Conservation (phyloP, 2,113 vertebrate species). For the Erythrolamprus reginae region DNA sequence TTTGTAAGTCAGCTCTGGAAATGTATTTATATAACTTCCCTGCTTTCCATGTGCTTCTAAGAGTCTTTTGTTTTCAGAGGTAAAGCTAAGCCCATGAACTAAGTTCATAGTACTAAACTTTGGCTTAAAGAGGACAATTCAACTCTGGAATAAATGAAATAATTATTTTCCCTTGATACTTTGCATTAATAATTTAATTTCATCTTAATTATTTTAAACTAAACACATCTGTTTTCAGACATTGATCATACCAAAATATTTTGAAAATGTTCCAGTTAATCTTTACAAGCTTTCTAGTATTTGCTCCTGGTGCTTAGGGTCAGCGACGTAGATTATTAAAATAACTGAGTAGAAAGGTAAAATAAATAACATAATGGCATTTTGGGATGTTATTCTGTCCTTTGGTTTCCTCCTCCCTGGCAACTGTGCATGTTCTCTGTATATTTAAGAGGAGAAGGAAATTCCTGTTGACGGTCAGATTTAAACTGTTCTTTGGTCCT, state of each 20-base stretch:
- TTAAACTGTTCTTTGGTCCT: not conserved
- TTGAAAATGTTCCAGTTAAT: not conserved
- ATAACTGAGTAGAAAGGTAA: not conserved
- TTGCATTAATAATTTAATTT: not conserved
- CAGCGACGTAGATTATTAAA: not conserved
- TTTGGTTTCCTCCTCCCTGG: too few relatives aligned
- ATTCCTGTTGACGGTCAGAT: not conserved
- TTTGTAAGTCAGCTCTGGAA: not conserved
- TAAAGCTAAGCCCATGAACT: not conserved
- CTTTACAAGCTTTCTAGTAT: not conserved
- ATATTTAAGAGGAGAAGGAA: not conserved
- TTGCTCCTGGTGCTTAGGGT: not conserved
- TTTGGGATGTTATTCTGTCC: not conserved
- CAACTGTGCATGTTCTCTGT: not conserved
- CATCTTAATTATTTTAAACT: not conserved
- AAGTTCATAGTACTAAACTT: not conserved
- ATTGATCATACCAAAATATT: not conserved
- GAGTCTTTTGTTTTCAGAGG: conserved; percentile 3
- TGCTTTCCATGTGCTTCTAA: not conserved
- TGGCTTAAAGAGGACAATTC: not conserved
- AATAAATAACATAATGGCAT: not conserved
- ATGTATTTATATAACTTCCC: conserved; percentile 14
- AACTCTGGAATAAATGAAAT: not conserved
- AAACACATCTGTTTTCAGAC: not conserved
- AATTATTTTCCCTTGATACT: not conserved